Evolutionary conservation across 37 sponge, comb jelly and placozoan species (phyloP).

Genomic region (Haliclona indistincta): DNA sequence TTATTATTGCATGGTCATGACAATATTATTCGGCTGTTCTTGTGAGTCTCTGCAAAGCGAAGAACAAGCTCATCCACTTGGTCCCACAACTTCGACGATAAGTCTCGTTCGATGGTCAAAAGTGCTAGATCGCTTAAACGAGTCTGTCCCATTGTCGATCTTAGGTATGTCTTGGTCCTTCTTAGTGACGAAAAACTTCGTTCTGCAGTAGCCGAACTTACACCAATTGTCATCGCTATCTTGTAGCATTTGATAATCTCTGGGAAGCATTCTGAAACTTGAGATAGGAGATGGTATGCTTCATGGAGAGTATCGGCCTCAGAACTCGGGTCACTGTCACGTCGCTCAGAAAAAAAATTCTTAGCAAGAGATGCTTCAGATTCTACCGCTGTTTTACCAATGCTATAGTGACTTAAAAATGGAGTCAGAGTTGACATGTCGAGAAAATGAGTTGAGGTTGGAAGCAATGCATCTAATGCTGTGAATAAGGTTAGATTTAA

Average conservation of each 20-base stretch:
- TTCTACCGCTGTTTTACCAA: not conserved
- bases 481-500: slow-evolving; percentile 3
- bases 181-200: slow-evolving; percentile 4
- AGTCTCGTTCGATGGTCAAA: slow-evolving; percentile 4
- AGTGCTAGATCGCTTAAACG: not conserved
- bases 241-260: not conserved
- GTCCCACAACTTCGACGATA: slow-evolving; percentile 5
- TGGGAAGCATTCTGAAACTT: not conserved
- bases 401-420: slow-evolving; percentile 14
- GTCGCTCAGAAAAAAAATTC: not conserved
- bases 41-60: not conserved
- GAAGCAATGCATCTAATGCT: slow-evolving; percentile 12
- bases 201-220: slow-evolving; percentile 15
- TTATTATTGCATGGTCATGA: no score
- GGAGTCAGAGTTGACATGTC: slow-evolving; percentile 8
- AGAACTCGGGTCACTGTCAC: not conserved
- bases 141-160: slow-evolving; percentile 1
- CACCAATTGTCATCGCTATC: slow-evolving; percentile 20
- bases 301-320: not conserved
- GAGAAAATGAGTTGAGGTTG: slow-evolving; percentile 11
- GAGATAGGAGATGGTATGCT: not conserved
- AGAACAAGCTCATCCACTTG: not conserved
- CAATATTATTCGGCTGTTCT: no score
- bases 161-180: slow-evolving; percentile 8
- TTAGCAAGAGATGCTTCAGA: slow-evolving; percentile 6